These are phyloP conservation scores for Brachionus asplanchnoidis DNA, from an alignment of 1,140 invertebrate species.

Conservation along the genomic window DNA sequence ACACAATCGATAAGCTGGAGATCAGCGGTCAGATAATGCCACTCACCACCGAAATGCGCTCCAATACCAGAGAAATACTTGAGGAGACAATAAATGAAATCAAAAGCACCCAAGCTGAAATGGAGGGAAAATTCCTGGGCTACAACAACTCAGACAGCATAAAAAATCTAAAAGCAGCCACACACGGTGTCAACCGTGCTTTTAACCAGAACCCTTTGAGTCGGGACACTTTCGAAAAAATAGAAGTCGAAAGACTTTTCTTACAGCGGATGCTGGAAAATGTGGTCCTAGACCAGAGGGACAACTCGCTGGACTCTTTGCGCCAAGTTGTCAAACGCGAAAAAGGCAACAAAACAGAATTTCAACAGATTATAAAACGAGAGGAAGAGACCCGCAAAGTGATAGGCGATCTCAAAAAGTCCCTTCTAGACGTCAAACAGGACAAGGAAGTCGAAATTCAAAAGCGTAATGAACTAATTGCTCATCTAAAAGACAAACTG, in stretches of 20 bases:
- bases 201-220: conserved; percentile 28
- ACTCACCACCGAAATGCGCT: neutral
- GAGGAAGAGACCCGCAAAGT: conserved; percentile 11
- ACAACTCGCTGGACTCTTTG: neutral
- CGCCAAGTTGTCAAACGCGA: neutral
- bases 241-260: conserved; percentile 34
- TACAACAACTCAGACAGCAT: neutral
- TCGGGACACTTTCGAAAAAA: conserved; percentile 28
- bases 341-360: conserved; percentile 22
- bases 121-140: neutral
- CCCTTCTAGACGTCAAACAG: neutral
- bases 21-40: conserved; percentile 41
- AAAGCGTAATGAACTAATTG: conserved; percentile 14
- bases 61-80: conserved; percentile 16
- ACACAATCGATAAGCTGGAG: conserved; percentile 39
- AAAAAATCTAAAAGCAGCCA: conserved; percentile 32
- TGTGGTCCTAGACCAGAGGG: neutral
- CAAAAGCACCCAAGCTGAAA: neutral
- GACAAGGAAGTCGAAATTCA: conserved; percentile 24
- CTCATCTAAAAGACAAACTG: conserved; percentile 31
- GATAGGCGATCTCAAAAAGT: conserved; percentile 1
- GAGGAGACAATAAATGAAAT: conserved; percentile 21
- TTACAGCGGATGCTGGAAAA: neutral
- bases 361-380: conserved; percentile 28
- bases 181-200: neutral